These are phyloP conservation scores for Gallirallus australis DNA, from an alignment of 2,797 vertebrate genomes.

Conservation along the genomic window DNA sequence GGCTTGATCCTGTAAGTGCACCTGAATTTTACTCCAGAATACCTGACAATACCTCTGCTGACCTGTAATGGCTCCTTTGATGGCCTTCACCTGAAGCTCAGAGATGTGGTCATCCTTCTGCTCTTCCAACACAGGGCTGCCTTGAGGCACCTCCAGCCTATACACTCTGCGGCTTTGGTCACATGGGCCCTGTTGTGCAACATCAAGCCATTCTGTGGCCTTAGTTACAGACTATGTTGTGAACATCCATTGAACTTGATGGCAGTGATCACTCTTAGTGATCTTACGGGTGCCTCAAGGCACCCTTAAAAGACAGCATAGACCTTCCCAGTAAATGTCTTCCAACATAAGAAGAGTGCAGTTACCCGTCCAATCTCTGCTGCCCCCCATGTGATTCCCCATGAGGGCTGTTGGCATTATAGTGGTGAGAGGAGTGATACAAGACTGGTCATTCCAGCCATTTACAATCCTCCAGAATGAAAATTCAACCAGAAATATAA, in stretches of 20 bases:
- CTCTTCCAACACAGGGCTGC: neutral
- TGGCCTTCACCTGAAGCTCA: neutral
- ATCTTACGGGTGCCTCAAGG: neutral
- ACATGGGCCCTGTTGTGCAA: accelerated
- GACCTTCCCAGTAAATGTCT: neutral
- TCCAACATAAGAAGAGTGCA: accelerated
- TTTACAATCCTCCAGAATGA: neutral
- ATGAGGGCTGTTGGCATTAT: neutral
- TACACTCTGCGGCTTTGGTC: accelerated
- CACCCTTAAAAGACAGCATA: neutral
- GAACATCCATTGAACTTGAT: neutral
- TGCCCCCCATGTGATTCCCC: neutral
- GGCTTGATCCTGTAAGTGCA: neutral
- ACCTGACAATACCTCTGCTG: neutral
- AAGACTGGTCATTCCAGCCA: neutral
- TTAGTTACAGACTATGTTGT: neutral
- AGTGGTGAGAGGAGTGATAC: neutral
- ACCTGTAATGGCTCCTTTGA: neutral
- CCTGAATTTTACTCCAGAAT: neutral
- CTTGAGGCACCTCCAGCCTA: accelerated
- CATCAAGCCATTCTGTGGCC: neutral
- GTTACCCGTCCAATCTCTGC: neutral
- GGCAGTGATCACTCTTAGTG: too few relatives aligned
- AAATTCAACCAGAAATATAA: neutral
- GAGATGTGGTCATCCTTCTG: neutral